These are phyloP conservation scores for Drosophila lacicola DNA, from an alignment of 2,888 invertebrate species.

Conservation along the genomic window DNA sequence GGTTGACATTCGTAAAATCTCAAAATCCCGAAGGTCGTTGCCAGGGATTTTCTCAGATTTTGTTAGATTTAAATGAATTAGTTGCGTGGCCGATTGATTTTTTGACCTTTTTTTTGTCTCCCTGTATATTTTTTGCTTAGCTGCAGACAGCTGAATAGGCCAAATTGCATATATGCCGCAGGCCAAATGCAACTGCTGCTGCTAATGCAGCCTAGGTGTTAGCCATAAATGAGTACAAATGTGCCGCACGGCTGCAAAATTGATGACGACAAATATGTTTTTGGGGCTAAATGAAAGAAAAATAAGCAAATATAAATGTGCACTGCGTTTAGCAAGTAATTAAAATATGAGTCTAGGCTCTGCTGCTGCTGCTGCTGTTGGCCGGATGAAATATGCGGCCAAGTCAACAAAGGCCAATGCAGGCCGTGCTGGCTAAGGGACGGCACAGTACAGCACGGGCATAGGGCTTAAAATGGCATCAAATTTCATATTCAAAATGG, in stretches of 20 bases:
- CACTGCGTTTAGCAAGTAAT: slow-evolving; percentile 73
- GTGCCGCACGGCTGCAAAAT: slow-evolving; percentile 31
- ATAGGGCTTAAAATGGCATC: slow-evolving; percentile 83
- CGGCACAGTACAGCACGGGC: slow-evolving; percentile 17
- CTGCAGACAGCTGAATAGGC: slow-evolving; percentile 41
- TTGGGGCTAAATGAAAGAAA: slow-evolving; percentile 52
- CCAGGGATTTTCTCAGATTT: slow-evolving; percentile 85
- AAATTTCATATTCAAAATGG: slow-evolving; percentile 85
- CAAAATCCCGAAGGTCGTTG: slow-evolving; percentile 85
- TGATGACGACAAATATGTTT: slow-evolving; percentile 62
- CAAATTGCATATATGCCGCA: slow-evolving; percentile 42
- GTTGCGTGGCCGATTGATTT: slow-evolving; percentile 85
- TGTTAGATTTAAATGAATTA: slow-evolving; percentile 86
- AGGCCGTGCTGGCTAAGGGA: slow-evolving; percentile 7
- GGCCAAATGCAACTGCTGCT: slow-evolving; percentile 1
- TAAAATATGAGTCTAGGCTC: slow-evolving; percentile 60
- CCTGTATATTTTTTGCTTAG: slow-evolving; percentile 16
- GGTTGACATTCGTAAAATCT: slow-evolving; percentile 85
- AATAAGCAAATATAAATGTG: slow-evolving; percentile 39
- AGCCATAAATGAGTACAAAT: slow-evolving; percentile 64
- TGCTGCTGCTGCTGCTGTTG: slow-evolving; percentile 1
- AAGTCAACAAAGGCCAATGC: slow-evolving; percentile 53
- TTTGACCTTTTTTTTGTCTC: slow-evolving; percentile 83
- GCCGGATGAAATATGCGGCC: slow-evolving; percentile 29
- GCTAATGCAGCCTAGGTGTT: slow-evolving; percentile 5